A percentile compares a stretch with the other conserved stretches of the same genome.
Evolutionary conservation across 35 echinoderm and acorn worm genomes (phyloP).

Genomic region (Diadema setosum): DNA sequence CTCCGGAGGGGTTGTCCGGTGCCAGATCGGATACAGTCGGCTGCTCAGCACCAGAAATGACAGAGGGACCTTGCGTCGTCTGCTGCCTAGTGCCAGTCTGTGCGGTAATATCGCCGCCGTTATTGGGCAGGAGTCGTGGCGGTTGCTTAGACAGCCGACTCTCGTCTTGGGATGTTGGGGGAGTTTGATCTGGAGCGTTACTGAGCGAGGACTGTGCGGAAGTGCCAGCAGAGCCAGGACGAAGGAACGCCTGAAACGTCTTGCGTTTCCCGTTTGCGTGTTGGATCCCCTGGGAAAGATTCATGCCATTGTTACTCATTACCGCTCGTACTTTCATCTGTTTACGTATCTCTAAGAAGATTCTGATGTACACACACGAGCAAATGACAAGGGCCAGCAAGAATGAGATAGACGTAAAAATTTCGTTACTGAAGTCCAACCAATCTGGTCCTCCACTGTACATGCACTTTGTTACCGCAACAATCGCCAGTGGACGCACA

Average conservation of each 20-base stretch:
- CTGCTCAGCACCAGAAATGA: neutral
- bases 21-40: neutral
- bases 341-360: neutral
- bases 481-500: neutral
- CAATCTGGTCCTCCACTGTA: conserved; percentile 8
- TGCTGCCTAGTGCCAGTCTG: neutral
- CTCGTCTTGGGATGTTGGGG: neutral
- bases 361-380: neutral
- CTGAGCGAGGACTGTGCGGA: no score
- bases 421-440: neutral
- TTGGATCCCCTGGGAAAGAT: neutral
- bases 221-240: no score
- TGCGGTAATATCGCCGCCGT: neutral
- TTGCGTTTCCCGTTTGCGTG: neutral
- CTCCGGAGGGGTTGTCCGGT: neutral
- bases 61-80: neutral
- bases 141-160: neutral
- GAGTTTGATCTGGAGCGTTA: no score
- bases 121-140: neutral
- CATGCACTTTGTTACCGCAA: neutral
- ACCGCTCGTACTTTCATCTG: neutral
- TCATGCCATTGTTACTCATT: neutral
- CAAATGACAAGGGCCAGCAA: neutral
- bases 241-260: neutral
- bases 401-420: neutral